These are phyloP conservation scores for Dipodomys stephensi DNA, from an alignment of 2,113 vertebrate genomes.

Conservation along the genomic window DNA sequence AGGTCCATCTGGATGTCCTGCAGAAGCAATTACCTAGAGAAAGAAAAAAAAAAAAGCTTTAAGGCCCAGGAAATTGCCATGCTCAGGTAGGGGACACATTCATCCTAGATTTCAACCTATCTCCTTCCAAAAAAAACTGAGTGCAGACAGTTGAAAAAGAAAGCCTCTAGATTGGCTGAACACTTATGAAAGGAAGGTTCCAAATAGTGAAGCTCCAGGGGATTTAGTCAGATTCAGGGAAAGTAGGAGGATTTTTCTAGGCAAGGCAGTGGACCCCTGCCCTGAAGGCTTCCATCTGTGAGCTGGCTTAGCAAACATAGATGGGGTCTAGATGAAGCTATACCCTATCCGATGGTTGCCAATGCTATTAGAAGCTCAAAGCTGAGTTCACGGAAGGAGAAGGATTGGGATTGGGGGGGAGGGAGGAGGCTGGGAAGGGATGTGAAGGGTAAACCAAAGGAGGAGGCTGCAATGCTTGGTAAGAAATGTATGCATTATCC, in stretches of 20 bases:
- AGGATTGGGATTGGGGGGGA: no score
- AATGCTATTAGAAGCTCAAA: not conserved
- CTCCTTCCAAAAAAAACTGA: slow-evolving; percentile 56
- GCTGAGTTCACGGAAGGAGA: slow-evolving; percentile 33
- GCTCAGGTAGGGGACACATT: slow-evolving; percentile 40
- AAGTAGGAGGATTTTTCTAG: not conserved
- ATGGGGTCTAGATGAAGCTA: not conserved
- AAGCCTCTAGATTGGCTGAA: not conserved
- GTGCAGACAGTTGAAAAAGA: not conserved
- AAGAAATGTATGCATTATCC: no score
- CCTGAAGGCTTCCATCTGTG: not conserved
- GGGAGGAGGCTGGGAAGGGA: no score
- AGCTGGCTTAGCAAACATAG: not conserved
- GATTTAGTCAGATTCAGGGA: not conserved
- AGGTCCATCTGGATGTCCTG: not conserved
- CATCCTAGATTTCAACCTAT: slow-evolving; percentile 34
- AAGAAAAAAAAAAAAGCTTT: slow-evolving; percentile 23
- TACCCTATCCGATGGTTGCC: not conserved
- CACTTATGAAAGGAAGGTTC: slow-evolving; percentile 3
- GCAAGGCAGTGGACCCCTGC: not conserved
- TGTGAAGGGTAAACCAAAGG: no score
- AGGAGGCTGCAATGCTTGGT: no score
- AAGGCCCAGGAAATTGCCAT: slow-evolving; percentile 21
- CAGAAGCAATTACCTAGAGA: not conserved
- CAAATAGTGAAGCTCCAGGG: not conserved